phyloP scores from a whole-genome alignment of 2,888 invertebrate genomes.

The Trimorus sp. region DNA sequence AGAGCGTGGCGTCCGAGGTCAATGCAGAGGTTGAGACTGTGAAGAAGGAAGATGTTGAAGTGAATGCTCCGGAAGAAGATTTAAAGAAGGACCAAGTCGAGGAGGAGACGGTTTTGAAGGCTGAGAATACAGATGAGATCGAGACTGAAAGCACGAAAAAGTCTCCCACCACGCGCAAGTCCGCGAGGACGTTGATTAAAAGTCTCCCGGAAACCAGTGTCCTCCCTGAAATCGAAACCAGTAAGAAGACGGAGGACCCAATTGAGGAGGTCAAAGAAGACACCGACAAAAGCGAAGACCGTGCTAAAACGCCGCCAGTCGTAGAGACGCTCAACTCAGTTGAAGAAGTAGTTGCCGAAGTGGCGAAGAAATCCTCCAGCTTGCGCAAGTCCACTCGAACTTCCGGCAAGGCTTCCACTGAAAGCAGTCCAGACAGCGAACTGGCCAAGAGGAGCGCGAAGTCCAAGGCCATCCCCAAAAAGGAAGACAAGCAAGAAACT shows the following conservation, averaged over 20 bases:
- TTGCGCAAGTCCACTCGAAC: constrained; percentile 69
- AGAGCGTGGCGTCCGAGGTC: constrained; percentile 15
- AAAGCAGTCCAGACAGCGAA: constrained; percentile 44
- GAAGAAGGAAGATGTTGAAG: background rate
- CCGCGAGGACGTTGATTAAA: constrained; percentile 18
- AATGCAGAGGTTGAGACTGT: constrained; percentile 33
- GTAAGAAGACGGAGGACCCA: constrained; percentile 5
- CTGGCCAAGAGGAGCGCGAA: constrained; percentile 57
- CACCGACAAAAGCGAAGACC: too few relatives aligned
- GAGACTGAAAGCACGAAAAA: constrained; percentile 23
- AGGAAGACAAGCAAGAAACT: constrained; percentile 32
- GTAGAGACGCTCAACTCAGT: background rate
- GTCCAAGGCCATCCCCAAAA: constrained; percentile 37
- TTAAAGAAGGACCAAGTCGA: constrained; percentile 8
- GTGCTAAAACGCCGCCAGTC: background rate
- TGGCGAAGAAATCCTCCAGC: constrained; percentile 36
- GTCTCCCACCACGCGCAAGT: constrained; percentile 22
- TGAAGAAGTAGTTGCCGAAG: constrained; percentile 46
- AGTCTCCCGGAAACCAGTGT: constrained; percentile 8
- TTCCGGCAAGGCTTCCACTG: constrained; percentile 54
- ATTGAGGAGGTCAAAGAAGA: background rate
- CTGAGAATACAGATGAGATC: background rate
- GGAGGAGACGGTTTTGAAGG: background rate
- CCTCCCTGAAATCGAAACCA: too few relatives aligned
- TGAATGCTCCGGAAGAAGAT: background rate